Conservation (phyloP, 2,797 vertebrate species). For the Petrocephalus sullivani region DNA sequence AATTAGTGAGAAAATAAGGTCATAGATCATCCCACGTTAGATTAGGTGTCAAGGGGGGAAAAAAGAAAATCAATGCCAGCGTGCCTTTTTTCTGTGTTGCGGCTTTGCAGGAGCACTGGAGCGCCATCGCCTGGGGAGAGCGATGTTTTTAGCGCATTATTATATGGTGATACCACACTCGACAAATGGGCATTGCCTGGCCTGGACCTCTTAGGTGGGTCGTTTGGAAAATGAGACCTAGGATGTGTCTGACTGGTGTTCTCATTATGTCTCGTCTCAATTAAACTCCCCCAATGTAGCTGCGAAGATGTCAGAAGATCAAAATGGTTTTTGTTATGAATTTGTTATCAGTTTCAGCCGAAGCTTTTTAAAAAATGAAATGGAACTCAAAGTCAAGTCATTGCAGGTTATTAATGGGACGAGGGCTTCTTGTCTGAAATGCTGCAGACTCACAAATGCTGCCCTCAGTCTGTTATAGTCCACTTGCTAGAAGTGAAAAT, state of each 20-base stretch:
- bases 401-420: neutral
- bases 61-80: conserved; percentile 63
- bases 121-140: conserved; percentile 52
- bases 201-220: neutral
- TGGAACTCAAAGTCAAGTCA: neutral
- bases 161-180: conserved; percentile 38
- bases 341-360: neutral
- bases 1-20: conserved; percentile 75
- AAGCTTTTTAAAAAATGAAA: neutral
- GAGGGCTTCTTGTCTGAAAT: neutral
- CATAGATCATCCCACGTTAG: conserved; percentile 69
- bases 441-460: neutral
- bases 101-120: conserved; percentile 43
- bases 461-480: neutral
- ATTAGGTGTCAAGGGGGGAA: conserved; percentile 62
- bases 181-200: conserved; percentile 29
- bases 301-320: neutral
- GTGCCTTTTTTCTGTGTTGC: conserved; percentile 39
- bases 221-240: neutral
- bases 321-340: neutral
- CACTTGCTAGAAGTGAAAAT: neutral
- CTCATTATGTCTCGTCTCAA: neutral
- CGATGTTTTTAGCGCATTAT: conserved; percentile 44
- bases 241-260: neutral
- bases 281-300: neutral